Evolutionary conservation across 2,113 vertebrate species (phyloP), one percentile per base, ranked within the genome.

Genomic region (Cyprinodon variegatus): DNA sequence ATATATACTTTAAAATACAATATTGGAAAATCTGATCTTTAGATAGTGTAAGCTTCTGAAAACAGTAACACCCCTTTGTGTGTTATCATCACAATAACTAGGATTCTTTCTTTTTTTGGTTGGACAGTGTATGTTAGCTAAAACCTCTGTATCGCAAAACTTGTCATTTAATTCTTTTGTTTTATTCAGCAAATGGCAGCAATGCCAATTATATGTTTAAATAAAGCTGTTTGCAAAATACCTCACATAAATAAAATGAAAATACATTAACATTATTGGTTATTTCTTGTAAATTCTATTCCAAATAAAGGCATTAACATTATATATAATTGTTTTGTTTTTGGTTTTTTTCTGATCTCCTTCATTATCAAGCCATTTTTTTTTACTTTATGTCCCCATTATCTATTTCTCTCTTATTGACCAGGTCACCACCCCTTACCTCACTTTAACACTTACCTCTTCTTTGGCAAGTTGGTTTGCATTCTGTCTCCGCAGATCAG

Each of bases 401-500:
- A 53, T 53, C 48, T 17, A 57, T 57, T 57, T 57, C n/a, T 1
- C 17, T 57, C n/a, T 5, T 14, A 2, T 41, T 39, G 43, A 10
- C 12, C 3, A 11, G 11, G 36, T 36, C 5, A 3, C 43, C 43
- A 11, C 3, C n/a, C 43, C 11, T 40, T 11, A 9, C 5, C 6
- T 14, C 6, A 29, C 20, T 64, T 57, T 11, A n/a, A 94, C 94
- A 97, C 97, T 97, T 91, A 98, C 97, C 36, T 70, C 84, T 57
- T 93, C 90, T 71, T 92, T 85, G 39, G 70, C 87, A 75, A 89
- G 81, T 75, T 68, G 73, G 91, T 96, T 97, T 38, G 96, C 96
- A n/a, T 88, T 94, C 69, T 96, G 96, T 81, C 97, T 95, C 77
- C 93, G 93, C 29, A 98, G 95, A 76, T 98, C 96, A 29, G 96